Conservation (phyloP, 2,797 vertebrate genomes). For the Danio albolineatus region DNA sequence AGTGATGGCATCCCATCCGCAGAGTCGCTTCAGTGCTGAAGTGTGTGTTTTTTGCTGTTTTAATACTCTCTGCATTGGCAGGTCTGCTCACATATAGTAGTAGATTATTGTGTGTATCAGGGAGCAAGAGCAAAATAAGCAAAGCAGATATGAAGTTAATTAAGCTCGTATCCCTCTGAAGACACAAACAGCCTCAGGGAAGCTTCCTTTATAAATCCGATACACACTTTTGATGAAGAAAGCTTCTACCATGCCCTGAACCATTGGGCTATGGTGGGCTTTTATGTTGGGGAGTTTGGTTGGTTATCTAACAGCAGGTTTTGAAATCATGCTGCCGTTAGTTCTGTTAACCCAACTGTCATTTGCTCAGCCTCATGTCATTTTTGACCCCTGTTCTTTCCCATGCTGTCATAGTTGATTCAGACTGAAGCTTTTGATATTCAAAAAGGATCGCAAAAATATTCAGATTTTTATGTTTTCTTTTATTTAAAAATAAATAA, state of each 20-base stretch:
- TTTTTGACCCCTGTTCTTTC: neutral
- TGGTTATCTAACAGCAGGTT: neutral
- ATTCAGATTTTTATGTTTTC: neutral
- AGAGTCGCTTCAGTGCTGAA: conserved; percentile 5
- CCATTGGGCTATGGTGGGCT: conserved; percentile 27
- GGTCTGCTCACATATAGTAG: neutral
- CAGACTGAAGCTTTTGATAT: neutral
- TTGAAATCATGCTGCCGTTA: neutral
- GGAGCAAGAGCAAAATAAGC: conserved; percentile 38
- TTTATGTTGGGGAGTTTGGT: conserved; percentile 15
- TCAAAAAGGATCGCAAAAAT: neutral
- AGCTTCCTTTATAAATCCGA: conserved; percentile 45
- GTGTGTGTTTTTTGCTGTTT: conserved; percentile 24
- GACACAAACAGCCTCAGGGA: conserved; percentile 46
- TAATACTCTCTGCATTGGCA: conserved; percentile 27
- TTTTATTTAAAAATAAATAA: too few relatives aligned
- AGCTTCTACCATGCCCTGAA: conserved; percentile 27
- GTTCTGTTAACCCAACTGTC: neutral
- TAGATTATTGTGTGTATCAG: conserved; percentile 42
- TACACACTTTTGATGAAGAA: conserved; percentile 37
- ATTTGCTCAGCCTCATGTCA: neutral
- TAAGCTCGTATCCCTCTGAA: conserved; percentile 72
- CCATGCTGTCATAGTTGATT: neutral
- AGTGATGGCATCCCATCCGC: conserved; percentile 4
- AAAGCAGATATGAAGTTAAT: conserved; percentile 76